These are phyloP conservation scores for Gallinago undulata DNA, from an alignment of 2,113 vertebrate species.

Conservation along the genomic window DNA sequence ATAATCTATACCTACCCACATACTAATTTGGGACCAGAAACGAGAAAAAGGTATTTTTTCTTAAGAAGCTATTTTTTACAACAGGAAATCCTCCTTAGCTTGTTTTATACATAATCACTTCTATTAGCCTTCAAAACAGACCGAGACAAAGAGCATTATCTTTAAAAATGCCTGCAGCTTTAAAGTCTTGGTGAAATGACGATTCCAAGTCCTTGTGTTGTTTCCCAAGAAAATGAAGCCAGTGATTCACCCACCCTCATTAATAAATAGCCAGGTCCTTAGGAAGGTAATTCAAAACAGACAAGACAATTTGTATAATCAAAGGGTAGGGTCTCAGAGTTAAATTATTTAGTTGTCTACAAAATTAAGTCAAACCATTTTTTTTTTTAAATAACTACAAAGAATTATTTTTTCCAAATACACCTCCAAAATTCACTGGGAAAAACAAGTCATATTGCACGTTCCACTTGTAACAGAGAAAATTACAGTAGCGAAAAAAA, in stretches of 20 bases:
- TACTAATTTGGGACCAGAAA: not conserved
- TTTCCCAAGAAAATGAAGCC: not conserved
- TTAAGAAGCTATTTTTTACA: not conserved
- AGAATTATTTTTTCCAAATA: not conserved
- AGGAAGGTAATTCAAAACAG: not conserved
- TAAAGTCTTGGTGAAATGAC: not conserved
- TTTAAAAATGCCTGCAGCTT: not conserved
- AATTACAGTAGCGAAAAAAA: not conserved
- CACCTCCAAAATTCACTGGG: not conserved
- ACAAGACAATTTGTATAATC: not conserved
- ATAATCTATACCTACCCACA: not conserved
- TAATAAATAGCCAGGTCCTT: not conserved
- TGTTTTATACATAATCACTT: not conserved
- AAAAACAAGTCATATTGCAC: not conserved
- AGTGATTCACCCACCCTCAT: not conserved
- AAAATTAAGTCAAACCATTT: not conserved
- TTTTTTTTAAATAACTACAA: not conserved
- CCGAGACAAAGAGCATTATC: not conserved
- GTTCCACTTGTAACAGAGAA: not conserved
- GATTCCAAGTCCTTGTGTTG: not conserved
- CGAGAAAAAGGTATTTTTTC: not conserved
- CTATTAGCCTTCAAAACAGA: not conserved
- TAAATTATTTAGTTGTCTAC: not conserved
- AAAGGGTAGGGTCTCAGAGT: not conserved
- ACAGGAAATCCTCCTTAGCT: not conserved